Conservation (phyloP, 2,888 invertebrate genomes). For the Apotomis capreana region DNA sequence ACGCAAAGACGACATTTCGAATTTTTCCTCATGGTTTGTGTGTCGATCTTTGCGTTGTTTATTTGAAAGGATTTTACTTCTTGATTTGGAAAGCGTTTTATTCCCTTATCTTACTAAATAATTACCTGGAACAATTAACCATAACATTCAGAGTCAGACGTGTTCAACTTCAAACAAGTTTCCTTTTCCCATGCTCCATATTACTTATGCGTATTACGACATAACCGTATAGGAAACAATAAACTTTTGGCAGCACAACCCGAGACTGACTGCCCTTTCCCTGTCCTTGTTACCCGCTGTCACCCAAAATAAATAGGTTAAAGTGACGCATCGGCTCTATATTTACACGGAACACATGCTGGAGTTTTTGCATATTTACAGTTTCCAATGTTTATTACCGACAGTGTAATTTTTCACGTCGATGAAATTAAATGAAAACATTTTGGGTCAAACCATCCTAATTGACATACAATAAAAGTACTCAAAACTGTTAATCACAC, state of each 20-base stretch:
- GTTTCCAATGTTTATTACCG: not conserved
- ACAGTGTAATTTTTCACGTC: not conserved
- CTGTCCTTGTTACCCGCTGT: constrained; percentile 9
- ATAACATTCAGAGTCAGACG: too few relatives aligned
- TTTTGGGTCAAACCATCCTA: too few relatives aligned
- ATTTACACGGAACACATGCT: constrained; percentile 8
- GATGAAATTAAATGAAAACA: too few relatives aligned
- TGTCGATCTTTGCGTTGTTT: too few relatives aligned
- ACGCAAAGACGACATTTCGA: too few relatives aligned
- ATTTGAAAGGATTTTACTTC: too few relatives aligned
- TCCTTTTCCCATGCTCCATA: not conserved
- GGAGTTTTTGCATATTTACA: constrained; percentile 7
- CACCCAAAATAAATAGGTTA: constrained; percentile 31
- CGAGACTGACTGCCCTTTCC: constrained; percentile 9
- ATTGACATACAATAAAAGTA: too few relatives aligned
- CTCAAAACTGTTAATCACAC: too few relatives aligned
- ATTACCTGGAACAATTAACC: too few relatives aligned
- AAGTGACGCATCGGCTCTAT: constrained; percentile 19
- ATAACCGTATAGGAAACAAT: not conserved
- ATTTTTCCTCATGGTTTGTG: too few relatives aligned
- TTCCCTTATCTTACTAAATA: too few relatives aligned
- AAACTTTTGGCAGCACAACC: constrained; percentile 6
- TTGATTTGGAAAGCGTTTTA: too few relatives aligned
- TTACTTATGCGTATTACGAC: not conserved
- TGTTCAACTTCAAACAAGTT: not conserved